phyloP scores from a whole-genome alignment of 1,140 invertebrate genomes.

The Grapholita molesta region DNA sequence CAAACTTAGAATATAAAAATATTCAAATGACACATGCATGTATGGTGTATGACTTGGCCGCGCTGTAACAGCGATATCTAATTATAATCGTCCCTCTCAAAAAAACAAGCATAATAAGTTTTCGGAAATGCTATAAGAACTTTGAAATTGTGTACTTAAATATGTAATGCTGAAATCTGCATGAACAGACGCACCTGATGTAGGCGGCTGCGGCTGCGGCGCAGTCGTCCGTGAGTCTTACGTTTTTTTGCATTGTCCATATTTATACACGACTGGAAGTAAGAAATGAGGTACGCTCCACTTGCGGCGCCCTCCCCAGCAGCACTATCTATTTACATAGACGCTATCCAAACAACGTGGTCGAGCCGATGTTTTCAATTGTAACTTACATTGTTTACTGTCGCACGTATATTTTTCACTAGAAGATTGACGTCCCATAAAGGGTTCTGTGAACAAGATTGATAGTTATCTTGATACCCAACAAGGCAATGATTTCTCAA shows the following conservation, averaged over 20 bases:
- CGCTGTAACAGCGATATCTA: not conserved
- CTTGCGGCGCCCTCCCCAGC: slow-evolving; percentile 38
- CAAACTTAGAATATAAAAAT: not conserved
- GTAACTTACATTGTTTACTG: slow-evolving; percentile 1
- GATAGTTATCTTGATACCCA: slow-evolving; percentile 31
- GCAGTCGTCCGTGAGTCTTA: slow-evolving; percentile 50
- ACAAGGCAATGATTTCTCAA: slow-evolving; percentile 55
- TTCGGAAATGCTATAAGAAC: not conserved
- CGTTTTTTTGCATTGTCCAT: slow-evolving; percentile 52
- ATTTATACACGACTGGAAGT: slow-evolving; percentile 43
- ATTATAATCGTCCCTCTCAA: not conserved
- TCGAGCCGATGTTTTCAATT: slow-evolving; percentile 3
- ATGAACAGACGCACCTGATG: not conserved
- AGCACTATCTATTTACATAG: slow-evolving; percentile 10
- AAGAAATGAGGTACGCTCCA: slow-evolving; percentile 51
- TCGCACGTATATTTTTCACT: not conserved
- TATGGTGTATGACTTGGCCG: not conserved
- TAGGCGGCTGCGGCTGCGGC: slow-evolving; percentile 17
- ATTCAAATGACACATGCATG: not conserved
- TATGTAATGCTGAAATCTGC: not conserved
- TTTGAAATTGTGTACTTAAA: not conserved
- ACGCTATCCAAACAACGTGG: slow-evolving; percentile 5
- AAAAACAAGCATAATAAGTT: not conserved
- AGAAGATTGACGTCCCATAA: not conserved
- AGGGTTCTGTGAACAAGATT: slow-evolving; percentile 6